Conservation (phyloP, 2,888 invertebrate species). For the Apoda limacodes region DNA sequence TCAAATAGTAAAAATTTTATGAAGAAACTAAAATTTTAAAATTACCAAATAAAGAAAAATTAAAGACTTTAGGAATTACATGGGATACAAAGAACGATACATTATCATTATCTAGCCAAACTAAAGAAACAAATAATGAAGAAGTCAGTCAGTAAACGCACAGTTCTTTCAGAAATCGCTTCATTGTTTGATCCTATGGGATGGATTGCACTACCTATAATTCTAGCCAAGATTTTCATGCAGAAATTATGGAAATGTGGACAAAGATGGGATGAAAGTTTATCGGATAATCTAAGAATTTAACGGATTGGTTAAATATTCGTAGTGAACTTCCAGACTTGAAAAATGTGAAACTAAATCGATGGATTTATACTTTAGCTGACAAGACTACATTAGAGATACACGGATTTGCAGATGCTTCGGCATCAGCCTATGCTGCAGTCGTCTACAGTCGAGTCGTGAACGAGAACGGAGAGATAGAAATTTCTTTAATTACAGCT, state of each 20-base stretch:
- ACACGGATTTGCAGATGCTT: slow-evolving; percentile 10
- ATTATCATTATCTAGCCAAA: slow-evolving; percentile 3
- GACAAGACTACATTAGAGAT: slow-evolving; percentile 1
- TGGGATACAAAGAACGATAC: slow-evolving; percentile 6
- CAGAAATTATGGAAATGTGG: too few relatives aligned
- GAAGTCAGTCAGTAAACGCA: slow-evolving; percentile 6
- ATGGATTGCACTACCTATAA: slow-evolving; percentile 12
- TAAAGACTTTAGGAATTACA: slow-evolving; percentile 5
- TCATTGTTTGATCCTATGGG: slow-evolving; percentile 14
- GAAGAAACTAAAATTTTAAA: slow-evolving; percentile 2
- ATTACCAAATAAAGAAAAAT: slow-evolving; percentile 1
- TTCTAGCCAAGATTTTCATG: slow-evolving; percentile 11
- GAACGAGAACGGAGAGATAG: neutral
- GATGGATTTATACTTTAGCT: slow-evolving; percentile 4
- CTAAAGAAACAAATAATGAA: neutral
- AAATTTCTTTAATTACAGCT: slow-evolving; percentile 3
- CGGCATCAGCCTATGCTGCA: slow-evolving; percentile 7
- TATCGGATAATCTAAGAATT: neutral
- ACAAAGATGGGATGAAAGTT: neutral
- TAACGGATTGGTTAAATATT: slow-evolving; percentile 2
- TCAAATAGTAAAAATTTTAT: slow-evolving; percentile 6
- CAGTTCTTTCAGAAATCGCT: slow-evolving; percentile 7
- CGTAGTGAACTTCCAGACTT: neutral
- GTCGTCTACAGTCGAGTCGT: slow-evolving; percentile 7
- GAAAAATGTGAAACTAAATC: slow-evolving; percentile 1